Conservation (phyloP, 1,140 invertebrate species). For the Drosophila baimaii region DNA sequence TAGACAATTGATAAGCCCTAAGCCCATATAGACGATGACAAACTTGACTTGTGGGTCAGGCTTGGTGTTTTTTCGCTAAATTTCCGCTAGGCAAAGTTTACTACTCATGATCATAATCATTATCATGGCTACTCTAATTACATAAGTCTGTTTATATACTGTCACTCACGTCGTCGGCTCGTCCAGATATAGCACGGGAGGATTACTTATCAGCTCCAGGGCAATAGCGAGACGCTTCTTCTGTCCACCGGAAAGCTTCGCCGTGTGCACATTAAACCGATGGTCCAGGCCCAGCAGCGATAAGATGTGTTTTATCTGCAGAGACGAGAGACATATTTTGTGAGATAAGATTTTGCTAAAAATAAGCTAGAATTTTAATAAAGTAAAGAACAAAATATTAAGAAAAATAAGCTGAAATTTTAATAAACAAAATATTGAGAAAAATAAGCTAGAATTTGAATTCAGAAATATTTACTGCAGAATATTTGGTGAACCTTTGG, state of each 20-base stretch:
- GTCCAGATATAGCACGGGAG: slow-evolving; percentile 95
- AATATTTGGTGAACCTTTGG: neutral
- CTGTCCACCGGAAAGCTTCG: slow-evolving; percentile 94
- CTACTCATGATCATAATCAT: slow-evolving; percentile 24
- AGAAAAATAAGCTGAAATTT: too few relatives aligned
- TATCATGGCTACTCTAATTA: slow-evolving; percentile 40
- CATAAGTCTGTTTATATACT: slow-evolving; percentile 28
- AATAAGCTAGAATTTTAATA: neutral
- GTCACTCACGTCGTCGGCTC: slow-evolving; percentile 94
- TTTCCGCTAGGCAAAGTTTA: slow-evolving; percentile 47
- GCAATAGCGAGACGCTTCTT: slow-evolving; percentile 94
- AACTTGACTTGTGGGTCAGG: slow-evolving; percentile 61
- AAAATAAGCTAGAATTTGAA: neutral
- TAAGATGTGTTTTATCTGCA: slow-evolving; percentile 88
- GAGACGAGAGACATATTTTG: neutral
- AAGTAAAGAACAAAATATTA: too few relatives aligned
- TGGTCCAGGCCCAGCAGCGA: slow-evolving; percentile 88
- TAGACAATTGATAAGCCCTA: slow-evolving; percentile 32
- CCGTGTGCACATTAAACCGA: slow-evolving; percentile 88
- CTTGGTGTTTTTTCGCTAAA: slow-evolving; percentile 24
- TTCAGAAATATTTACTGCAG: too few relatives aligned
- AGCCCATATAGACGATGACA: slow-evolving; percentile 21
- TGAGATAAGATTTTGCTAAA: neutral
- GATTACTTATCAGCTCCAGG: slow-evolving; percentile 93
- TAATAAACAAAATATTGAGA: neutral